These are phyloP conservation scores for Poliocrania exsul DNA, from an alignment of 2,797 vertebrate species.

Conservation along the genomic window DNA sequence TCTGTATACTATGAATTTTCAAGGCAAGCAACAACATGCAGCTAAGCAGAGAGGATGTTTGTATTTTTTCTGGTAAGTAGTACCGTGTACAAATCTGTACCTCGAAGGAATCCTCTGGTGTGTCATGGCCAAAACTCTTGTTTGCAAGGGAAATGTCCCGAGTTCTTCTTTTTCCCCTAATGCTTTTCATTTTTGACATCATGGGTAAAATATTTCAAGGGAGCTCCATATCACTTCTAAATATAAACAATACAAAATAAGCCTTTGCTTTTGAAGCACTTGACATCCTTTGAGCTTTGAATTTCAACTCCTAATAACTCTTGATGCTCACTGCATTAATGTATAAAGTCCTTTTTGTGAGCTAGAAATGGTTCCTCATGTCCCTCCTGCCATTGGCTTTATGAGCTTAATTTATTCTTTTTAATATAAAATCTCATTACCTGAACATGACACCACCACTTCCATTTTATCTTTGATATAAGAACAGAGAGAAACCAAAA, in stretches of 20 bases:
- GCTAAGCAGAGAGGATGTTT: slow-evolving; percentile 40
- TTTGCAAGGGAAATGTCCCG: slow-evolving; percentile 46
- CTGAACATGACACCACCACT: slow-evolving; percentile 87
- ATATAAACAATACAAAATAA: slow-evolving; percentile 61
- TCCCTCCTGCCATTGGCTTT: slow-evolving; percentile 74
- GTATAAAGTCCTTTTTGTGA: slow-evolving; percentile 70
- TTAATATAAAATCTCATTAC: slow-evolving; percentile 96
- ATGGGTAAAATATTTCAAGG: slow-evolving; percentile 65
- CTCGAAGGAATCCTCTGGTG: slow-evolving; percentile 53
- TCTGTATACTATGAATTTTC: not conserved
- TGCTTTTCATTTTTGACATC: slow-evolving; percentile 68
- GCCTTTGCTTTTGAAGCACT: slow-evolving; percentile 62
- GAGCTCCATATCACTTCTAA: slow-evolving; percentile 58
- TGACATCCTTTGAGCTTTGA: slow-evolving; percentile 69
- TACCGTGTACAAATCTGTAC: slow-evolving; percentile 41
- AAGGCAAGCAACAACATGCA: not conserved
- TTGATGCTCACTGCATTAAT: slow-evolving; percentile 66
- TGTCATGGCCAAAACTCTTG: slow-evolving; percentile 50
- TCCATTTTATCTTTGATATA: slow-evolving; percentile 93
- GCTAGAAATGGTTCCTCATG: slow-evolving; percentile 61
- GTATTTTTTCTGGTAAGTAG: slow-evolving; percentile 49
- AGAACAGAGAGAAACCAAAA: slow-evolving; percentile 99
- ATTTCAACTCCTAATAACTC: slow-evolving; percentile 59
- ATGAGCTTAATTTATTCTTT: slow-evolving; percentile 88
- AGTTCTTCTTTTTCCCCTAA: slow-evolving; percentile 23